Percentiles rank a stretch among this genome's conserved stretches.
These are phyloP conservation scores for Calameuta idolon DNA, from an alignment of 2,888 invertebrate genomes.

Conservation along the genomic window DNA sequence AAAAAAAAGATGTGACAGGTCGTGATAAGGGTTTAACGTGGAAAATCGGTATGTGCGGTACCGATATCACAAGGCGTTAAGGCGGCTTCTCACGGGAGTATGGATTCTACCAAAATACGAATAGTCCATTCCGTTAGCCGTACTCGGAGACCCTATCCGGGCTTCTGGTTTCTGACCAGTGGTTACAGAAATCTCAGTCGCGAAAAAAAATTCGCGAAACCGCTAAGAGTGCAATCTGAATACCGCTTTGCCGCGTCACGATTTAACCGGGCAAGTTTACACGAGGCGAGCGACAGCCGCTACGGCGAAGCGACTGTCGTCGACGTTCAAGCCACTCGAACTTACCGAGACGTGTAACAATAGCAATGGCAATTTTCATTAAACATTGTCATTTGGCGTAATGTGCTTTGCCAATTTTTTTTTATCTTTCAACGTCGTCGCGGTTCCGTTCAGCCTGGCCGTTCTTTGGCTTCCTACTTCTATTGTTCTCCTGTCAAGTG, in stretches of 20 bases:
- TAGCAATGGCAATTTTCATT: constrained; percentile 61
- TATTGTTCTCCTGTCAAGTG: constrained; percentile 15
- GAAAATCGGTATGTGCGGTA: too few relatives aligned
- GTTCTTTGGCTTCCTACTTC: constrained; percentile 15
- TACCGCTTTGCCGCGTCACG: constrained; percentile 66
- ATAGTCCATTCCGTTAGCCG: too few relatives aligned
- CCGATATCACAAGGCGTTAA: too few relatives aligned
- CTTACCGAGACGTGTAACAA: constrained; percentile 49
- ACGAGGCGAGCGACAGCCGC: constrained; percentile 41
- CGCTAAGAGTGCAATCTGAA: constrained; percentile 68
- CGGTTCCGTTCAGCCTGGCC: background rate
- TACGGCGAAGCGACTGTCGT: too few relatives aligned
- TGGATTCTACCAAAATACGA: too few relatives aligned
- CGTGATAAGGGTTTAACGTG: too few relatives aligned
- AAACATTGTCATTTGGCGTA: constrained; percentile 66
- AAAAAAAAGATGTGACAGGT: too few relatives aligned
- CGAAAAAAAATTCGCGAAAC: constrained; percentile 62
- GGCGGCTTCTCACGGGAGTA: too few relatives aligned
- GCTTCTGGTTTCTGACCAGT: constrained; percentile 53
- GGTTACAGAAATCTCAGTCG: constrained; percentile 55
- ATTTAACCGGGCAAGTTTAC: constrained; percentile 57
- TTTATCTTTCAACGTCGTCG: constrained; percentile 24
- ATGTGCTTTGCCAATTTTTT: constrained; percentile 58
- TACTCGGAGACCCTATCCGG: background rate
- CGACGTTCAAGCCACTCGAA: too few relatives aligned